Base-by-base conservation (phyloP, 2,113 vertebrate genomes). In the Neopipo cinnamomea region DNA sequence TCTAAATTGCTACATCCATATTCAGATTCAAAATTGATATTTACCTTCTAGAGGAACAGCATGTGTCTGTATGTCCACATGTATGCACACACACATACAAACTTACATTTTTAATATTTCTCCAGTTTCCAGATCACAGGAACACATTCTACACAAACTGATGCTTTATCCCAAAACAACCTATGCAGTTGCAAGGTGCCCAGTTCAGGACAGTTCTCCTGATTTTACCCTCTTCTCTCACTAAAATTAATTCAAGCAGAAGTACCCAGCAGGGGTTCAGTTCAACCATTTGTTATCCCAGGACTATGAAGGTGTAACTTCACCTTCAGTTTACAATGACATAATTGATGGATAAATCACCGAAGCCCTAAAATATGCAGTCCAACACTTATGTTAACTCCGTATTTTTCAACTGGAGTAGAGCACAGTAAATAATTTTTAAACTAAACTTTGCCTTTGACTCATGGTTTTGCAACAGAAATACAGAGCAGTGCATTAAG, bases 1-100 rank as follows among this genome's bases (percentile, higher is more conserved):
- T 87, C 93, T 84, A 74, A 96, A 92, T 25, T 79, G 62, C 71
- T 85, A 66, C 50, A 73, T 87, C 93, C 89, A 88, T 95, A 89
- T 79, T 82, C 86, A 87, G 77, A 85, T 79, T 89, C 58, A 95
- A 70, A 95, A 89, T 3, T 91, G 58, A 79, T 91, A 91, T 85
- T 94, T 85, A 95, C 71, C 71, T 96, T 89, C 73, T 73, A 55
- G 10, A 42, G 30, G 42, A 93, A 79, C 9, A 46, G 33, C 18
- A 52, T 3, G 3, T 28, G 39, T 24, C 33, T 53, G 0, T 71
- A 65, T 35, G 61, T 53, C 50, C 33, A 50, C 0, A 30, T 11
- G 17, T 33, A 44, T 5, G 33, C 17, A 33, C 5, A n/a, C 17
- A 5, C 39, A 13, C 23, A 58, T 5, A 65, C 11, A 30, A 12